phyloP scores from a whole-genome alignment of 2,888 invertebrate species.

The Lagria hirta region DNA sequence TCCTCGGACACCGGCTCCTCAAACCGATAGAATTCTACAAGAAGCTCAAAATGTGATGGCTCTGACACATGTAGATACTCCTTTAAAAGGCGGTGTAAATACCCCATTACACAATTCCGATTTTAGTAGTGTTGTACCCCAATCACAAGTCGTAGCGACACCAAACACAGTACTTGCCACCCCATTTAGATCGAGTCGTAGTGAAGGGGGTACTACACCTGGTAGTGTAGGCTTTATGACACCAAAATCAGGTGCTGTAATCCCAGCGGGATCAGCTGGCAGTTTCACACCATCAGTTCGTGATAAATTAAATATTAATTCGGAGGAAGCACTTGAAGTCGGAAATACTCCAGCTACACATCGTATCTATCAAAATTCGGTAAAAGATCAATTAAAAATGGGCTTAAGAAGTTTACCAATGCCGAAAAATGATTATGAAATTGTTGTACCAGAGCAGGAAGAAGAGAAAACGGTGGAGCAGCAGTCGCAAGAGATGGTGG shows the following conservation, averaged over 20 bases:
- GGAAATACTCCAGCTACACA: conserved; percentile 72
- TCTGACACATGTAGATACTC: conserved; percentile 95
- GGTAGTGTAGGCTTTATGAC: conserved; percentile 64
- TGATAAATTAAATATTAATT: conserved; percentile 94
- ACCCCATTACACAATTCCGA: conserved; percentile 90
- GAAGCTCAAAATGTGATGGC: conserved; percentile 99
- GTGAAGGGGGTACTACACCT: conserved; percentile 60
- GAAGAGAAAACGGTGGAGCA: conserved; percentile 56
- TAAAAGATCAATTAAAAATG: conserved; percentile 72
- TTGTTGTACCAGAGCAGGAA: conserved; percentile 90
- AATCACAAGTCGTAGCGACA: conserved; percentile 70
- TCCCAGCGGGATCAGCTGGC: conserved; percentile 43
- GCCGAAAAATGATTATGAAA: conserved; percentile 97
- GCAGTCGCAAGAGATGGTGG: conserved; percentile 52
- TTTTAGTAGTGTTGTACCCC: conserved; percentile 81
- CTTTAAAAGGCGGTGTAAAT: conserved; percentile 93
- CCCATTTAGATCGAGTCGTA: conserved; percentile 75
- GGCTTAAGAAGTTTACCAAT: conserved; percentile 81
- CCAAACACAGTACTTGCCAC: conserved; percentile 91
- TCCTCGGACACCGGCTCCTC: conserved; percentile 84
- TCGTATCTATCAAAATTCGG: conserved; percentile 55
- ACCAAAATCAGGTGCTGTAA: conserved; percentile 57
- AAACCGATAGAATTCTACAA: conserved; percentile 81
- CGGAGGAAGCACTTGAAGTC: conserved; percentile 74
- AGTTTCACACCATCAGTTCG: conserved; percentile 70